Conservation (phyloP, 2,113 vertebrate species). For the Hyla sarda region DNA sequence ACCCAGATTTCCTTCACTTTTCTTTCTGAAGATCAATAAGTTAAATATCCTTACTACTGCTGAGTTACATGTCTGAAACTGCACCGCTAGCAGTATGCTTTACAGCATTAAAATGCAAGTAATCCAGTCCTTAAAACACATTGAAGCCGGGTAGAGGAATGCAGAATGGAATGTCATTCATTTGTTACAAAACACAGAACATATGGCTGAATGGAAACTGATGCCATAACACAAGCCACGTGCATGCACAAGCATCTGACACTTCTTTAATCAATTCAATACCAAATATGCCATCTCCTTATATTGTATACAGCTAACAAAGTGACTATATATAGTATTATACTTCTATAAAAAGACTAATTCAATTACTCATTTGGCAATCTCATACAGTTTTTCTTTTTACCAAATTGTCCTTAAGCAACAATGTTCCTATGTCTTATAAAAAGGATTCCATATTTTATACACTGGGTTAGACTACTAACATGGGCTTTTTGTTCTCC, state of each 20-base stretch:
- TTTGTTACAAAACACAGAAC: slow-evolving; percentile 50
- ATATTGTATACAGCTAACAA: too few relatives aligned
- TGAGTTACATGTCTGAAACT: background rate
- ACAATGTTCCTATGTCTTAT: background rate
- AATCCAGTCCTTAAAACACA: slow-evolving; percentile 34
- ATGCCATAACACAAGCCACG: slow-evolving; percentile 53
- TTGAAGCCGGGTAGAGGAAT: slow-evolving; percentile 24
- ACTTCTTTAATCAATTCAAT: background rate
- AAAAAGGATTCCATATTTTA: background rate
- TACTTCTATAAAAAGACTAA: too few relatives aligned
- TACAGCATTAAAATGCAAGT: slow-evolving; percentile 11
- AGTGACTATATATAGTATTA: too few relatives aligned
- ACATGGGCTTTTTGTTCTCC: background rate
- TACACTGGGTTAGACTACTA: background rate
- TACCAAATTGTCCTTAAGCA: background rate
- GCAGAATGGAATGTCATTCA: slow-evolving; percentile 48
- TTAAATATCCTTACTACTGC: background rate
- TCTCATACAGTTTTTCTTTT: background rate
- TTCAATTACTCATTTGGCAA: background rate
- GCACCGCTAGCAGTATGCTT: background rate
- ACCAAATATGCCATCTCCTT: background rate
- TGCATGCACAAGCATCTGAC: slow-evolving; percentile 22
- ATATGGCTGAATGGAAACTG: slow-evolving; percentile 44
- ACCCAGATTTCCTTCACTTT: background rate
- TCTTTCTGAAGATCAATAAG: background rate